phyloP scores from a whole-genome alignment of 1,140 invertebrate genomes.

The Drosophila baimaii region DNA sequence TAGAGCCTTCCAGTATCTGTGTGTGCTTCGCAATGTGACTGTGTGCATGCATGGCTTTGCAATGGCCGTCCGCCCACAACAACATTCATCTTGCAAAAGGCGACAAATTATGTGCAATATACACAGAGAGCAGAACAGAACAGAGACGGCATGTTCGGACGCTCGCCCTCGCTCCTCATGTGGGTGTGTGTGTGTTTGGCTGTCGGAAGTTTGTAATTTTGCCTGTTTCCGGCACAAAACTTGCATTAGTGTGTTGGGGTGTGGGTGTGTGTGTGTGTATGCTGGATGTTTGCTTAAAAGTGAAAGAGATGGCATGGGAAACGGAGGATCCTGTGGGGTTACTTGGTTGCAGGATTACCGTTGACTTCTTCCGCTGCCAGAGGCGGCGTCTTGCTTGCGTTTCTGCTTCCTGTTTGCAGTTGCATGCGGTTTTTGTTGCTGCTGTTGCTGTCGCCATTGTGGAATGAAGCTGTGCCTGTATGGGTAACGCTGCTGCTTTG shows the following conservation, averaged over 20 bases:
- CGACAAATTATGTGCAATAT: conserved; percentile 81
- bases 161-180: not conserved
- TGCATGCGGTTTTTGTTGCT: conserved; percentile 70
- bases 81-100: conserved; percentile 82
- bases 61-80: conserved; percentile 68
- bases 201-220: conserved; percentile 84
- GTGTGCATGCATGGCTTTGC: conserved; percentile 58
- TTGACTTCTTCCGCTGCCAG: conserved; percentile 82
- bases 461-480: conserved; percentile 22
- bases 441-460: conserved; percentile 28
- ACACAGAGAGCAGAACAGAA: conserved; percentile 63
- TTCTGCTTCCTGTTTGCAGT: conserved; percentile 74
- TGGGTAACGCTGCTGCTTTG: not conserved
- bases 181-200: conserved; percentile 65
- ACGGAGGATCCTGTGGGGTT: conserved; percentile 10
- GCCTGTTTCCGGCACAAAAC: conserved; percentile 83
- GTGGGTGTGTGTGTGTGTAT: conserved; percentile 34
- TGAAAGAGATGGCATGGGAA: conserved; percentile 27
- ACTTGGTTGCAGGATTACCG: conserved; percentile 55
- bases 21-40: conserved; percentile 1
- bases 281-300: conserved; percentile 43
- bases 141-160: conserved; percentile 64
- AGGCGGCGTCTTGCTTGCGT: conserved; percentile 80
- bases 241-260: conserved; percentile 69
- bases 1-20: conserved; percentile 14